These are phyloP conservation scores for Nansenia antarctica DNA, from an alignment of 2,113 vertebrate genomes.

Conservation along the genomic window DNA sequence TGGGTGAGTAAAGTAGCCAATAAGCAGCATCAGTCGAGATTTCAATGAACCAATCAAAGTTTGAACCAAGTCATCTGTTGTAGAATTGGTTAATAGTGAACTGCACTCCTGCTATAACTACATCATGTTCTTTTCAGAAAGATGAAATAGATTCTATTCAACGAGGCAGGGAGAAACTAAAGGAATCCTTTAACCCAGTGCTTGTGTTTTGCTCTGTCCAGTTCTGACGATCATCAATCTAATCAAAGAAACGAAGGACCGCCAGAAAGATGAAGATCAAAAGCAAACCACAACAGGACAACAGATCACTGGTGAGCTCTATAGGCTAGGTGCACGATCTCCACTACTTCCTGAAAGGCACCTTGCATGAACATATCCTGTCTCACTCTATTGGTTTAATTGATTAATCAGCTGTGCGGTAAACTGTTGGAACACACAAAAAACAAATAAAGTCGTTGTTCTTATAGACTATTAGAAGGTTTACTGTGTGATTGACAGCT, in stretches of 20 bases:
- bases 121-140: not conserved
- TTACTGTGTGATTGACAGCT: too few relatives aligned
- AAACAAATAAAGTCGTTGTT: too few relatives aligned
- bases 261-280: not conserved
- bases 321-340: not conserved
- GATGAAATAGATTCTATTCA: not conserved
- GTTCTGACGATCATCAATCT: not conserved
- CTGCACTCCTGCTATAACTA: too few relatives aligned
- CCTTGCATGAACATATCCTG: too few relatives aligned
- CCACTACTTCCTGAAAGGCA: not conserved
- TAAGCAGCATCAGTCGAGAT: too few relatives aligned
- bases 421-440: too few relatives aligned
- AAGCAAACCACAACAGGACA: not conserved
- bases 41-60: not conserved
- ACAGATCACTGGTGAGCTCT: not conserved
- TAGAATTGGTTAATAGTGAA: too few relatives aligned
- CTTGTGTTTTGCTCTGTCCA: not conserved
- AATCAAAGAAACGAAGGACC: not conserved
- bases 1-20: constrained; percentile 40
- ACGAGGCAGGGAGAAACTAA: not conserved
- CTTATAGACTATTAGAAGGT: too few relatives aligned
- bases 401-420: too few relatives aligned
- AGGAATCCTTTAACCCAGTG: not conserved
- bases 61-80: too few relatives aligned
- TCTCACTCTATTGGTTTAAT: too few relatives aligned